A percentile compares a stretch with the other conserved stretches of the same genome.
phyloP scores from a whole-genome alignment of 2,113 vertebrate genomes.

The Forbesichthys agassizii region DNA sequence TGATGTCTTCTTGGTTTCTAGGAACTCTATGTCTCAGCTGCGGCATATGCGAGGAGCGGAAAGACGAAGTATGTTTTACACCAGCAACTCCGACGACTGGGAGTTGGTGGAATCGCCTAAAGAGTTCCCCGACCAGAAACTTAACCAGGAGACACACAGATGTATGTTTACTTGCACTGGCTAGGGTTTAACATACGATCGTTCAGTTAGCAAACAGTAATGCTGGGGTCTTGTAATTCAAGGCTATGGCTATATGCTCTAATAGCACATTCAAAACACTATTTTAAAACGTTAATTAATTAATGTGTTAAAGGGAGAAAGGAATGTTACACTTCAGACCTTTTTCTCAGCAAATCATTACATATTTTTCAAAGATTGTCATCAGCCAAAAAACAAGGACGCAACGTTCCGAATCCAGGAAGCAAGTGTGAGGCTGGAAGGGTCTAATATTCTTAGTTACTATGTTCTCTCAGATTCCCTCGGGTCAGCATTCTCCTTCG shows the following conservation, averaged over 20 bases:
- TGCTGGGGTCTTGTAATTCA: too few species aligned
- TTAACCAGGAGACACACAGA: slow-evolving; percentile 76
- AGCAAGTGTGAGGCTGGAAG: neutral
- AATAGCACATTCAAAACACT: too few species aligned
- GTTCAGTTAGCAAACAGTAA: neutral
- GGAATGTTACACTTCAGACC: too few species aligned
- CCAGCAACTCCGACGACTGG: slow-evolving; percentile 88
- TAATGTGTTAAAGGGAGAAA: too few species aligned
- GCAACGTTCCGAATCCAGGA: neutral
- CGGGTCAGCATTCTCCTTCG: slow-evolving; percentile 85
- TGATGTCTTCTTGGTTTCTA: slow-evolving; percentile 45
- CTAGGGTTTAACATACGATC: neutral
- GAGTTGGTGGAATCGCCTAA: slow-evolving; percentile 88
- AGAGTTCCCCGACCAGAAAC: slow-evolving; percentile 84
- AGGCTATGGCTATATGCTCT: too few species aligned
- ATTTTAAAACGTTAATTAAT: too few species aligned
- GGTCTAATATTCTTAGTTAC: neutral
- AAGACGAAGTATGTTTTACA: slow-evolving; percentile 89
- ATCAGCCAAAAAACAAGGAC: neutral
- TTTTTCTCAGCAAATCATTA: too few species aligned
- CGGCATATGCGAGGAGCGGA: slow-evolving; percentile 81
- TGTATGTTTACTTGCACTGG: slow-evolving; percentile 66
- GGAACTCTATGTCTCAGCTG: slow-evolving; percentile 92
- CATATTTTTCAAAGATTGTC: neutral
- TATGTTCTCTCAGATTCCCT: slow-evolving; percentile 66